Base-by-base conservation (phyloP, 2,797 vertebrate species). In the Anniella stebbinsi region DNA sequence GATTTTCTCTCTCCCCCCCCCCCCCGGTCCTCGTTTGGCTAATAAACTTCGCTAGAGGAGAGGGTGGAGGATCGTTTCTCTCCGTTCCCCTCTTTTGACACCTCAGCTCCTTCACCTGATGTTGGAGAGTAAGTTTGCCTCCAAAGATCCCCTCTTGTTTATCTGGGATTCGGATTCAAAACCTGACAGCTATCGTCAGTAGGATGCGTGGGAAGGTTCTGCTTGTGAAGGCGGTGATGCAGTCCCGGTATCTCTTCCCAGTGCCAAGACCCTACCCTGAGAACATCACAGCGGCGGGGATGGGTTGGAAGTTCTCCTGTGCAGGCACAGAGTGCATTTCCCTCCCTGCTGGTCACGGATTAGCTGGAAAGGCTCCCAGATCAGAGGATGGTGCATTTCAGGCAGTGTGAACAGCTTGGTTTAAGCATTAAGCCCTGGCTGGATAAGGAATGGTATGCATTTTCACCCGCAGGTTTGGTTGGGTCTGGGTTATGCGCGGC, bases 371-470 rank as follows among this genome's bases (percentile, higher is more conserved):
- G 75, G 9, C 45, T 72, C 30, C 8, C 41, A 13, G 17, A 54
- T 23, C 25, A 1, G 6, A 25, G 6, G 17, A 4, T 12, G 3
- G 1, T 25, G 2, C 0, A 28, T 25, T 45, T 6, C 28, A 3
- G 30, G 12, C 6, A 48, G 38, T 8, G 13, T 66, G 4, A 4
- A 45, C 21, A 4, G 12, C 30, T 87, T 25, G 25, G 23, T 18
- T 6, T 21, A 51, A 51, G n/a, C 23, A 15, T 60, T 15, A 67
- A 78, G 48, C 36, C 6, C 8, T 8, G 30, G 38, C 2, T 33
- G 17, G 23, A 7, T 38, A 8, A 38, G 51, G 12, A 41, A 25
- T 66, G 17, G 36, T 10, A 76, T 23, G 0, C 11, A 13, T 72
- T 28, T 33, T 18, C 13, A 5, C 60, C 7, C 57, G 78, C 23